Conservation (phyloP, 2,797 vertebrate genomes). For the Sebastes oblongus region DNA sequence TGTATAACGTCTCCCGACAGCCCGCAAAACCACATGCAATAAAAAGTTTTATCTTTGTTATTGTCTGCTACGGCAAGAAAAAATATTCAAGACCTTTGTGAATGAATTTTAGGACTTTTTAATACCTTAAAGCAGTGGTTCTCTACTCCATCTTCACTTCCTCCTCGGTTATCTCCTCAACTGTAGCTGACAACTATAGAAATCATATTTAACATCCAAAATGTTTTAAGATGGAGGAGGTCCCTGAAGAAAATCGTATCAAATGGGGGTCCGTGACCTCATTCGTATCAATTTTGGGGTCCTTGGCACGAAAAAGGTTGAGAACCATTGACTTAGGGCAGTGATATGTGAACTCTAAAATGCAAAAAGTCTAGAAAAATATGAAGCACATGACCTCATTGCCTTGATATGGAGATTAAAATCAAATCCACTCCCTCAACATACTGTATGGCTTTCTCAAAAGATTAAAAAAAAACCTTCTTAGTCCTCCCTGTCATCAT, state of each 20-base stretch:
- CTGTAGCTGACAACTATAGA: too few relatives aligned
- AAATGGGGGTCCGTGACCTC: too few relatives aligned
- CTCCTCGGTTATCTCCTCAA: too few relatives aligned
- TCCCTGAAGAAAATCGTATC: too few relatives aligned
- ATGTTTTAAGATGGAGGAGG: rapidly evolving
- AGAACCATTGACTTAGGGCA: background rate
- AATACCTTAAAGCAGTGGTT: background rate
- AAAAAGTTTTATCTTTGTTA: background rate
- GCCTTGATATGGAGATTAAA: background rate
- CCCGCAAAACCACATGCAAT: background rate
- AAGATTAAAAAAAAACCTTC: background rate
- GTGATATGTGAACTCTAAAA: background rate
- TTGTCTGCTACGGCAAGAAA: background rate
- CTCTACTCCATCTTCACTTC: too few relatives aligned
- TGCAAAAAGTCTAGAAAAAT: background rate
- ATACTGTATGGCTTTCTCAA: background rate
- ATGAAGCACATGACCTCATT: background rate
- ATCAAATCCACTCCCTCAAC: background rate
- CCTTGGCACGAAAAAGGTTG: too few relatives aligned
- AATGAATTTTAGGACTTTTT: background rate
- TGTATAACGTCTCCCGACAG: background rate
- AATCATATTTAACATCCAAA: too few relatives aligned
- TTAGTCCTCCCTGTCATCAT: background rate
- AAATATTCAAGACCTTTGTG: background rate
- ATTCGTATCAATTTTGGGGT: too few relatives aligned